Evolutionary conservation across 1,140 invertebrate genomes (phyloP), one percentile per base, ranked within the genome.

Genomic region (Proales similis): DNA sequence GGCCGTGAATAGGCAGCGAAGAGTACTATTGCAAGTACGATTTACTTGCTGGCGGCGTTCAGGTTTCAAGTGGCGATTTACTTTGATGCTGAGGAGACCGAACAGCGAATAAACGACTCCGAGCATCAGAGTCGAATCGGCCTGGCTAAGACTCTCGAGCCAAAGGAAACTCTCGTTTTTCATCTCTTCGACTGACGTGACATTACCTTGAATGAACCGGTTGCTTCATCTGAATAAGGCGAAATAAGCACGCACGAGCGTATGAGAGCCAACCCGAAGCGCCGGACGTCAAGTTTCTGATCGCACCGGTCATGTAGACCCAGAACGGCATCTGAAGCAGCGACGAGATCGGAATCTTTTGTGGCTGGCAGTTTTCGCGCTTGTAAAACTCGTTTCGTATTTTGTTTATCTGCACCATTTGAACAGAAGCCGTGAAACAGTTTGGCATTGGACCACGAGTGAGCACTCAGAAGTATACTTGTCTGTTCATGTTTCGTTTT

Each of bases 281-380:
- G 27, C 51, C 51, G 20, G 22, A 29, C 14, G 51, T 57, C 20
- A 57, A 42, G 32, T 57, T 57, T 42, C 36, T 57, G 20, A 19
- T 42, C 7, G 51, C 51, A 19, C 36, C 39, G 17, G 51, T 30
- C 20, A 57, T 42, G 45, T 57, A 57, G 45, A 57, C 45, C 51
- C 51, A 57, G 32, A 57, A 57, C 20, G 51, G 51, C 51, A 57
- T 57, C 32, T 57, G 51, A 24, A 57, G 19, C 4, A 57, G 12
- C 2, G 51, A 57, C 22, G 51, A 57, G n/a, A 57, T 57, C 0
- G 51, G 51, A 26, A 57, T 42, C 32, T 57, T 57, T 42, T 57
- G 51, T 24, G 51, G 51, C 5, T 57, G 33, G 30, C 51, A 57
- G 20, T 57, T 57, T 42, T 57, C 36, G 29, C 30, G 27, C 45